Base-by-base conservation (phyloP, 2,113 vertebrate species). In the Machaerirhynchus nigripectus region DNA sequence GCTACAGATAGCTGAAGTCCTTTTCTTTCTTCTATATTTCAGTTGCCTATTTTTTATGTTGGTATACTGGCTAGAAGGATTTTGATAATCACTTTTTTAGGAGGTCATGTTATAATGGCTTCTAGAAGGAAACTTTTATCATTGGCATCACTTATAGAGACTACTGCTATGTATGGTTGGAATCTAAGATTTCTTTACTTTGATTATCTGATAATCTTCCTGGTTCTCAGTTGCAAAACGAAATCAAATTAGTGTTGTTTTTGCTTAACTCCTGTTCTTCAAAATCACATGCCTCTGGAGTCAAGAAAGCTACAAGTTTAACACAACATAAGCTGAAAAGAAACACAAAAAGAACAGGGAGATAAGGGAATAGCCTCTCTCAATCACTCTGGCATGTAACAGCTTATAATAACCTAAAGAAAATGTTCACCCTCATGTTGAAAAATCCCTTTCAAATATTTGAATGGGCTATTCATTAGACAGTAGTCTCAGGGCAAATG, bases 121-220 rank as follows among this genome's bases (percentile, higher is more conserved):
- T 24, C 78, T 52, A 92, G 69, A 80, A 88, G 77, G 68, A 44
- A 44, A 57, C 33, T 95, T 97, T 91, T 89, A 35, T 96, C 89
- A 55, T 64, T 95, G 70, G 14, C 47, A 83, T 95, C 61, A n/a
- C 1, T 1, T 84, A 37, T 15, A 53, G 61, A 91, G 27, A 46
- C 56, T 79, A n/a, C 76, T 2, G 0, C n/a, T 87, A 50, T 60
- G 84, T 91, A 59, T 68, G 85, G 77, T 61, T 68, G 40, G 70
- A 94, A 87, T 78, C 20, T 84, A 78, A 82, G 64, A 33, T 85
- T 85, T 78, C 73, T 91, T 27, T 56, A 56, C 39, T 87, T 96
- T 46, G 39, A 93, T 96, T 95, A 71, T 74, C 80, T 84, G 76
- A 96, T 97, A 96, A 94, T 64, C 65, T 89, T 94, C 52, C 63